These are phyloP conservation scores for Chiridota heheva DNA, from an alignment of 35 echinoderm and acorn worm genomes.

Conservation along the genomic window DNA sequence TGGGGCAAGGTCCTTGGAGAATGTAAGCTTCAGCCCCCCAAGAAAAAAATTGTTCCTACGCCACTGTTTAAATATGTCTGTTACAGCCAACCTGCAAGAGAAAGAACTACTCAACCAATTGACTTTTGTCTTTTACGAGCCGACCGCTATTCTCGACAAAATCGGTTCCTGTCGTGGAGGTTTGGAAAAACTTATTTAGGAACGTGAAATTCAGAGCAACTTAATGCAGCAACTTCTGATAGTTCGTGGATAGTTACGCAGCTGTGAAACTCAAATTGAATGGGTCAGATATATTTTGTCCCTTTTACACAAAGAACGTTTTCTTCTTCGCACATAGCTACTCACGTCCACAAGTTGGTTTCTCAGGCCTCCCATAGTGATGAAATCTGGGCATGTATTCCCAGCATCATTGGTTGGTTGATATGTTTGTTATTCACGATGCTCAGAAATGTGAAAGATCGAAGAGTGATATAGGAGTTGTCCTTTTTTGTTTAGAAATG, in stretches of 20 bases:
- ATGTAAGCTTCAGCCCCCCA: no score
- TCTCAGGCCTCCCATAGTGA: no score
- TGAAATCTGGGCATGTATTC: no score
- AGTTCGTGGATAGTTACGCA: slow-evolving; percentile 5
- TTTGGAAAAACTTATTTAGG: slow-evolving; percentile 30
- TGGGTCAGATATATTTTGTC: not conserved
- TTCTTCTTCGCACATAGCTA: slow-evolving; percentile 24
- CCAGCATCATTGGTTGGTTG: no score
- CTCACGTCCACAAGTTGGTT: slow-evolving; percentile 6
- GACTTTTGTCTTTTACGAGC: slow-evolving; percentile 22
- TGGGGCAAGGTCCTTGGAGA: no score
- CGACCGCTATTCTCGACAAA: slow-evolving; percentile 13
- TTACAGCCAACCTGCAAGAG: no score
- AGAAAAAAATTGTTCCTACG: no score
- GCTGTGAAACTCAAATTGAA: slow-evolving; percentile 1
- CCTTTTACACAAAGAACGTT: slow-evolving; percentile 8
- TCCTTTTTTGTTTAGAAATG: no score
- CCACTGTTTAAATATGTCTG: no score
- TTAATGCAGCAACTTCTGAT: slow-evolving; percentile 17
- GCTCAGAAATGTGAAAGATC: no score
- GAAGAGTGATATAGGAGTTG: no score
- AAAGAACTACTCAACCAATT: not conserved
- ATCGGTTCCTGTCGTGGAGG: slow-evolving; percentile 5
- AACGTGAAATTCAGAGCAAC: slow-evolving; percentile 41
- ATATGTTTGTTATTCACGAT: no score